Conservation (phyloP, 1,140 invertebrate genomes). For the Delia radicum region DNA sequence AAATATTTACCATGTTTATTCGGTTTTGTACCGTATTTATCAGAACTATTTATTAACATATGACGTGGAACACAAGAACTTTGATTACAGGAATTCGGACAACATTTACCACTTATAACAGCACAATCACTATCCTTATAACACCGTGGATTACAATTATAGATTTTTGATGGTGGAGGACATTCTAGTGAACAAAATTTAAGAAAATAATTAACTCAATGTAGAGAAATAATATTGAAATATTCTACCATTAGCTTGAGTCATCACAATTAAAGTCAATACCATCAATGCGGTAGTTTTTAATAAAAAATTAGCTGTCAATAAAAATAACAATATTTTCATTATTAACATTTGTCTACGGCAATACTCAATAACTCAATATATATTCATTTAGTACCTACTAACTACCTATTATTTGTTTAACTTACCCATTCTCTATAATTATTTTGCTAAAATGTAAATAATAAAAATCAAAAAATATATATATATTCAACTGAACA, state of each 20-base stretch:
- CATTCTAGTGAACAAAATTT: not conserved
- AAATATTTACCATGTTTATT: conserved; percentile 26
- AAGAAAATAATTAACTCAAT: not conserved
- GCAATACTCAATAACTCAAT: not conserved
- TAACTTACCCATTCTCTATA: not conserved
- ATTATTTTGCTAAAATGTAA: too few species aligned
- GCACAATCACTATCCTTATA: conserved; percentile 62
- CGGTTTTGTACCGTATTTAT: not conserved
- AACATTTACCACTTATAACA: conserved; percentile 61
- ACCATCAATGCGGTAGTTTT: not conserved
- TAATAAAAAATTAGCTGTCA: not conserved
- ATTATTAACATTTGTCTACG: too few species aligned
- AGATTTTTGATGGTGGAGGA: conserved; percentile 57
- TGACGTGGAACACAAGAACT: conserved; percentile 61
- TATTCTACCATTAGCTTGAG: not conserved
- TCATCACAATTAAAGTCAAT: not conserved
- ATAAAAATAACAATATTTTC: not conserved
- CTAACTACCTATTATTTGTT: not conserved
- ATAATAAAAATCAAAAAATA: too few species aligned
- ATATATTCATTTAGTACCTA: too few species aligned
- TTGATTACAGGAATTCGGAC: conserved; percentile 64
- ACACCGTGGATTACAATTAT: conserved; percentile 64
- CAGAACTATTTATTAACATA: conserved; percentile 29
- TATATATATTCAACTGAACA: not conserved
- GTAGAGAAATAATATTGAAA: not conserved